Conservation (phyloP, 2,797 vertebrate genomes). For the Acanthurus lineatus region DNA sequence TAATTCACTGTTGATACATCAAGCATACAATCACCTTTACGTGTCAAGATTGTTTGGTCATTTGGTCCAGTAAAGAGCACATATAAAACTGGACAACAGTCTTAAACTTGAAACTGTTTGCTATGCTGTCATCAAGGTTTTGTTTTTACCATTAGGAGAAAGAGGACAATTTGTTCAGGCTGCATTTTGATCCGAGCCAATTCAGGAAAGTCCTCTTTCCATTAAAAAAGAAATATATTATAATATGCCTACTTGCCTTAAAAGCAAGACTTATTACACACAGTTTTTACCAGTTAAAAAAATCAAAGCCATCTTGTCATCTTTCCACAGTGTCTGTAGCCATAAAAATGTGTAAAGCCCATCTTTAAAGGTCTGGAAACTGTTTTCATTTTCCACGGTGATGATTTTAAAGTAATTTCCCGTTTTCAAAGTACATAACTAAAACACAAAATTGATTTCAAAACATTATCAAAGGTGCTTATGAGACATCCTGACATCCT, state of each 20-base stretch:
- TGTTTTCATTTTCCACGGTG: neutral
- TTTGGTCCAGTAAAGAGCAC: neutral
- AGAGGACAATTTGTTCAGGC: neutral
- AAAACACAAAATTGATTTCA: neutral
- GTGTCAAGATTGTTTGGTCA: neutral
- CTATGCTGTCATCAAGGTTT: neutral
- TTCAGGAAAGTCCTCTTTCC: neutral
- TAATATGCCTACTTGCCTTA: neutral
- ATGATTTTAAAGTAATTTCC: neutral
- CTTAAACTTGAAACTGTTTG: neutral
- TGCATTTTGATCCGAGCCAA: conserved; percentile 14
- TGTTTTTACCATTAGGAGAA: conserved; percentile 6
- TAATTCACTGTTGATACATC: neutral
- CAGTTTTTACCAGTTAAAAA: neutral
- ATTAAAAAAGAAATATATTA: neutral
- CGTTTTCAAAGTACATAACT: neutral
- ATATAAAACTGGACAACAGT: neutral
- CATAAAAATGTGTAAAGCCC: neutral
- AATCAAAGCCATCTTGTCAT: neutral
- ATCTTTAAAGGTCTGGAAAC: neutral
- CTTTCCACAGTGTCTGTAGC: neutral
- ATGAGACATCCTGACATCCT: neutral
- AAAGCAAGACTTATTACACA: neutral
- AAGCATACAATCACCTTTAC: neutral
- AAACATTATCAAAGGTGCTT: neutral